Evolutionary conservation across 1,140 invertebrate genomes (phyloP), one percentile per base, ranked within the genome.

Genomic region (Trachymyrmex cornetzi): DNA sequence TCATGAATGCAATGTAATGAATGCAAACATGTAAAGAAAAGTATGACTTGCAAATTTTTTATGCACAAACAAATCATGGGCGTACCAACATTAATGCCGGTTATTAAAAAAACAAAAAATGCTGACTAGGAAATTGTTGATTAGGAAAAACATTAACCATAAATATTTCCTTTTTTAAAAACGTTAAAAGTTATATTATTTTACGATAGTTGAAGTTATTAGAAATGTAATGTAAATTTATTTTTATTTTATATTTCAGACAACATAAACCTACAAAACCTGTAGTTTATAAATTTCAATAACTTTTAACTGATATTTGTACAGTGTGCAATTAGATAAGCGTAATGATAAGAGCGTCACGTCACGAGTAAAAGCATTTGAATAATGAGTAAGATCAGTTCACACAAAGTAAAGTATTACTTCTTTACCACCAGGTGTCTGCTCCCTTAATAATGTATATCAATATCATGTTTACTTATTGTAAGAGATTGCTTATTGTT

Each of bases 11-110:
- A 44, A 44, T 44, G 38, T 11, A 44, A 44, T 44, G 9, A 44
- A 44, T 11, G 9, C 38, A 44, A 14, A 27, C n/a, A 11, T 57
- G 7, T 22, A 69, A 81, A 57, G 48, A 30, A 6, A 6, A 81
- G 16, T 22, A n/a, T 81, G 50, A 81, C 27, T 53, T 0, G 77
- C 64, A 71, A 9, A 14, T 50, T 38, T 81, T 71, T 48, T 6
- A 1, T 30, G 57, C 5, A 5, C 3, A 24, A 30, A 14, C n/a
- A 50, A 59, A 71, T 71, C 5, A 71, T 71, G 34, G 16, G 14
- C 34, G 38, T n/a, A 14, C 9, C 30, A 6, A 38, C 22, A 14
- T 66, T 81, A 80, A 14, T 3, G 6, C 5, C 22, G 19, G 24
- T 57, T 30, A 69, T 80, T 16, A 69, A 55, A 44, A 22, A 48